Evolutionary conservation across 2,888 invertebrate genomes (phyloP).

Genomic region (Cotesia congregata): DNA sequence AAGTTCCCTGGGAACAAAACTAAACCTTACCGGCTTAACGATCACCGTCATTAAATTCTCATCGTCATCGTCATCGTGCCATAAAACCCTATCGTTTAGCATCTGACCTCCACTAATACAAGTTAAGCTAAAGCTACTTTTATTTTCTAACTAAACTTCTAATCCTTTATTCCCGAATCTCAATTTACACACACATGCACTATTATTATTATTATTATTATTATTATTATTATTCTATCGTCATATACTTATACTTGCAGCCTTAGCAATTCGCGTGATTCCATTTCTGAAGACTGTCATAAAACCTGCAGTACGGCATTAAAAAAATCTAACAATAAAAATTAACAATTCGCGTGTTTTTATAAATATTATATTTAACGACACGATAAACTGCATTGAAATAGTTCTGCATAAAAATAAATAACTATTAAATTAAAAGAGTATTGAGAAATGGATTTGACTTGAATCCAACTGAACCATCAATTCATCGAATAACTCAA

Average conservation of each 20-base stretch:
- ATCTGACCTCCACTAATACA: slow-evolving; percentile 25
- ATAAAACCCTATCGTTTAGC: slow-evolving; percentile 24
- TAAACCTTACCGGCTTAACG: slow-evolving; percentile 21
- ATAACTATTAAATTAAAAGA: not conserved
- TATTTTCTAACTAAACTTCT: not conserved
- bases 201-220: not conserved
- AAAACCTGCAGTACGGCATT: not conserved
- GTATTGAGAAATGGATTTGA: not conserved
- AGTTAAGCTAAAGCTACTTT: not conserved
- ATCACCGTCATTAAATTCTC: slow-evolving; percentile 38
- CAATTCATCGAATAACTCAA: not conserved
- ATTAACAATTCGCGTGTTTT: not conserved
- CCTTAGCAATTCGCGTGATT: not conserved
- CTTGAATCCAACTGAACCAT: not conserved
- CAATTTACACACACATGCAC: not conserved
- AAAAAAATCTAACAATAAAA: not conserved
- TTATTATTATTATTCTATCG: not conserved
- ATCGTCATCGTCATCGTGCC: not conserved
- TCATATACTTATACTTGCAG: not conserved
- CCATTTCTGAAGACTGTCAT: not conserved
- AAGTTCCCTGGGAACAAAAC: slow-evolving; percentile 22
- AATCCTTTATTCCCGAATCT: slow-evolving; percentile 12
- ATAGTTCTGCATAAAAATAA: not conserved
- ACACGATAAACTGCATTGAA: not conserved
- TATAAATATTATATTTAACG: not conserved